Conservation (phyloP, 2,888 invertebrate genomes). For the Xanthorhoe designata region DNA sequence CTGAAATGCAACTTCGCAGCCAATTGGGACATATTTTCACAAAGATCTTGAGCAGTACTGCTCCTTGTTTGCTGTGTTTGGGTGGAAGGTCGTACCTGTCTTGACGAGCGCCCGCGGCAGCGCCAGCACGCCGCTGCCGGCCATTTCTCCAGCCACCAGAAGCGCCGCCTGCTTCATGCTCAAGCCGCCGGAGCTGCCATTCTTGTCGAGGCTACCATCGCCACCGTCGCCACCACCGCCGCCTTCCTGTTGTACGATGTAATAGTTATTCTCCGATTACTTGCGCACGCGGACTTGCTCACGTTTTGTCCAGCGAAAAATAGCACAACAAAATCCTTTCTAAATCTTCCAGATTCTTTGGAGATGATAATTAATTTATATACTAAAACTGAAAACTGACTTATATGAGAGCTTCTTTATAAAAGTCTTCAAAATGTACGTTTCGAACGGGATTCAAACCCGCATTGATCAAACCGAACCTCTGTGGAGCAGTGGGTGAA, state of each 20-base stretch:
- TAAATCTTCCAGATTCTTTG: background rate
- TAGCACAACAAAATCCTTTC: background rate
- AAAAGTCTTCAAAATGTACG: no score
- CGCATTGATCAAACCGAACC: no score
- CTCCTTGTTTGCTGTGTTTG: no score
- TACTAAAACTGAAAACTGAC: no score
- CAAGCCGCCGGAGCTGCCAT: slow-evolving; percentile 53
- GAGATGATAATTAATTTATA: background rate
- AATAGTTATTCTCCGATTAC: background rate
- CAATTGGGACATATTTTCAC: no score
- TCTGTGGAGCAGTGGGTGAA: no score
- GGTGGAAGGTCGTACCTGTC: slow-evolving; percentile 78
- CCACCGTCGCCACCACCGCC: slow-evolving; percentile 41
- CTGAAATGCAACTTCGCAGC: no score
- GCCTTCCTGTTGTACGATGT: slow-evolving; percentile 11
- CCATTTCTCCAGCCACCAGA: slow-evolving; percentile 89
- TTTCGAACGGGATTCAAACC: no score
- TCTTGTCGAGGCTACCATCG: slow-evolving; percentile 37
- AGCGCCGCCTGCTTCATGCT: slow-evolving; percentile 82
- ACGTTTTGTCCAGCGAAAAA: no score
- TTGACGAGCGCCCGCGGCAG: slow-evolving; percentile 87
- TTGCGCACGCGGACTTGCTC: background rate
- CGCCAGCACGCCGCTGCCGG: slow-evolving; percentile 90
- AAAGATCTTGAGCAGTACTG: no score
- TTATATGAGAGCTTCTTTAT: no score